A percentile compares a stretch with the other conserved stretches of the same genome.
These are phyloP conservation scores for Etheostoma nigrum DNA, from an alignment of 2,797 vertebrate genomes.

Conservation along the genomic window DNA sequence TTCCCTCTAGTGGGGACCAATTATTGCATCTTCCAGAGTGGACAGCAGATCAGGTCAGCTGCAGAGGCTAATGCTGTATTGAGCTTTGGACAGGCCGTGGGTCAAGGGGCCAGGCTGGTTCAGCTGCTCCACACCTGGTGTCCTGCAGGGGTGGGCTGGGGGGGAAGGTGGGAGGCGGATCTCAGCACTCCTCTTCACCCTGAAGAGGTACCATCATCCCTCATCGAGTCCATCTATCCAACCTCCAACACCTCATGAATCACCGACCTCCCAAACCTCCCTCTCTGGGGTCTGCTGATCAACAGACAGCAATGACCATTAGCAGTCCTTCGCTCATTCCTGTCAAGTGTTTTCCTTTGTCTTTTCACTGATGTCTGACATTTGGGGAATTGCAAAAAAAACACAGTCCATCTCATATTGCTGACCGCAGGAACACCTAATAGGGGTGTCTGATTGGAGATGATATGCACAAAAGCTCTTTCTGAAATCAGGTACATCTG, in stretches of 20 bases:
- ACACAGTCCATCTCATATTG: not conserved
- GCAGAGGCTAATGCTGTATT: constrained; percentile 83
- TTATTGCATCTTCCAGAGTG: constrained; percentile 5
- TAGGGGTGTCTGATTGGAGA: constrained; percentile 7
- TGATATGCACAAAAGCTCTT: constrained; percentile 10
- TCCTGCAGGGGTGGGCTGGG: constrained; percentile 28
- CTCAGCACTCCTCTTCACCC: constrained; percentile 37
- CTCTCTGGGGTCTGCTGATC: constrained; percentile 43
- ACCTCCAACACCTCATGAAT: constrained; percentile 58
- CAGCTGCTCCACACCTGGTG: constrained; percentile 85
- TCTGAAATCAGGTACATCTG: constrained; percentile 28
- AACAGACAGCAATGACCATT: constrained; percentile 61
- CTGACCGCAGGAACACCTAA: constrained; percentile 3
- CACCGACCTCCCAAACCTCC: constrained; percentile 23
- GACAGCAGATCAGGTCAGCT: constrained; percentile 68
- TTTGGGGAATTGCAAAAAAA: constrained; percentile 36
- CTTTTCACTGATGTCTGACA: constrained; percentile 41
- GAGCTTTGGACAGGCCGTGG: constrained; percentile 79
- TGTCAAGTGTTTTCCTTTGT: constrained; percentile 59
- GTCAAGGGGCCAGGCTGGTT: constrained; percentile 75
- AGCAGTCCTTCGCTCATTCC: constrained; percentile 62
- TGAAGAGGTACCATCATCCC: constrained; percentile 61
- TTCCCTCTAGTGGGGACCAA: not conserved
- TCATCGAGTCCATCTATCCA: constrained; percentile 55
- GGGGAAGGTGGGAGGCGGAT: not conserved